Evolutionary conservation across 2,113 vertebrate genomes (phyloP).

Genomic region (Coreoperca whiteheadi): DNA sequence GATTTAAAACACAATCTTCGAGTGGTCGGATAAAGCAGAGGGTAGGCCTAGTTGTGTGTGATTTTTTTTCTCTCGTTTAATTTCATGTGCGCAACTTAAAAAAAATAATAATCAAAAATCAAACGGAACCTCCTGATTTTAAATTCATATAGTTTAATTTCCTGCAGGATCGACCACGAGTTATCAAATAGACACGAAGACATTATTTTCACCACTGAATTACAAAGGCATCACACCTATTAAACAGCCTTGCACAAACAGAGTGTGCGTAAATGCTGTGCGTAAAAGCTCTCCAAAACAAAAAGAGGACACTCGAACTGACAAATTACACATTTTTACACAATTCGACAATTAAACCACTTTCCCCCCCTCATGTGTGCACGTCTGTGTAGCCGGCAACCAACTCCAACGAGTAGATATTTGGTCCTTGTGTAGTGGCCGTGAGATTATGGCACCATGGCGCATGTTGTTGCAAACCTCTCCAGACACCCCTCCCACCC

Average conservation of each 20-base stretch:
- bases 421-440: slow-evolving; percentile 11
- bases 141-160: background rate
- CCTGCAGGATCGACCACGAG: background rate
- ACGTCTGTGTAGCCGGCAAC: background rate
- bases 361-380: background rate
- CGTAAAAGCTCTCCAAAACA: slow-evolving; percentile 53
- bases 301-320: background rate
- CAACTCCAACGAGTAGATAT: slow-evolving; percentile 9
- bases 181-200: background rate
- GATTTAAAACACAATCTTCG: background rate
- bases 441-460: slow-evolving; percentile 42
- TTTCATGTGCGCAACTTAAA: background rate
- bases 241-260: background rate
- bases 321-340: background rate
- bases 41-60: background rate
- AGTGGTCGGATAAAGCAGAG: background rate
- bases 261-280: slow-evolving; percentile 41
- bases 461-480: slow-evolving; percentile 52
- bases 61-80: background rate
- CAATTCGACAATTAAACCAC: background rate
- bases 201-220: background rate
- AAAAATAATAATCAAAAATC: no score
- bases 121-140: background rate
- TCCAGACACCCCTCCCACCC: slow-evolving; percentile 74
- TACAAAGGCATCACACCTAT: background rate